Percentiles rank a stretch among this genome's conserved stretches.
phyloP scores from a whole-genome alignment of 2,888 invertebrate species.

The Bibio marci region DNA sequence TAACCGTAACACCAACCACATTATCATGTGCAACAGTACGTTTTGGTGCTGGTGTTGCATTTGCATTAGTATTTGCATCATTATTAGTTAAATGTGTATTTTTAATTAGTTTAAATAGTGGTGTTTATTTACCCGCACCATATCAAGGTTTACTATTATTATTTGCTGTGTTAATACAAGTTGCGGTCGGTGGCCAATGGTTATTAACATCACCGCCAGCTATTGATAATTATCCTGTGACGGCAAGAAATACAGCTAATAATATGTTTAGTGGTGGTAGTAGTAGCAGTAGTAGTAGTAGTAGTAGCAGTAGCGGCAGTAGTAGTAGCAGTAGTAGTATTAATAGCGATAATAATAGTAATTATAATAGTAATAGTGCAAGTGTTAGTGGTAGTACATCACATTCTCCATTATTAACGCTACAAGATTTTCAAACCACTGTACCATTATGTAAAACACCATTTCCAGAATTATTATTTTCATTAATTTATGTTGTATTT shows the following conservation, averaged over 20 bases:
- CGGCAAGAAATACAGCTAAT: constrained; percentile 15
- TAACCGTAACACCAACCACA: constrained; percentile 60
- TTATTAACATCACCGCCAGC: constrained; percentile 61
- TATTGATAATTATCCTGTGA: constrained; percentile 31
- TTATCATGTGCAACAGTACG: constrained; percentile 68
- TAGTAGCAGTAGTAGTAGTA: constrained; percentile 14
- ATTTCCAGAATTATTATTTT: constrained; percentile 54
- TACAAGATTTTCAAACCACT: constrained; percentile 20
- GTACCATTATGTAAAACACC: constrained; percentile 43
- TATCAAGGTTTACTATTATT: constrained; percentile 79
- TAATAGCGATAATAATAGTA: constrained; percentile 8
- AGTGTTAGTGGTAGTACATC: constrained; percentile 2
- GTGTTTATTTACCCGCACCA: constrained; percentile 80
- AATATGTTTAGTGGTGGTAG: constrained; percentile 19
- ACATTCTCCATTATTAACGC: constrained; percentile 17
- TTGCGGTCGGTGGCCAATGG: constrained; percentile 73
- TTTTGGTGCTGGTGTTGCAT: constrained; percentile 65
- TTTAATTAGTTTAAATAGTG: constrained; percentile 76
- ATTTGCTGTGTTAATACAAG: constrained; percentile 82
- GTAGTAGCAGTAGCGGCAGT: constrained; percentile 19
- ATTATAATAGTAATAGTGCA: too few relatives aligned
- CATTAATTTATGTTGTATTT: constrained; percentile 68
- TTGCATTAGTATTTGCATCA: constrained; percentile 76
- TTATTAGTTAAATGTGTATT: constrained; percentile 89
- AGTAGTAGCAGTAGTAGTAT: constrained; percentile 14